A percentile compares a stretch with the other conserved stretches of the same genome.
Evolutionary conservation across 2,113 vertebrate genomes (phyloP).

Genomic region (Anthoscopus minutus): DNA sequence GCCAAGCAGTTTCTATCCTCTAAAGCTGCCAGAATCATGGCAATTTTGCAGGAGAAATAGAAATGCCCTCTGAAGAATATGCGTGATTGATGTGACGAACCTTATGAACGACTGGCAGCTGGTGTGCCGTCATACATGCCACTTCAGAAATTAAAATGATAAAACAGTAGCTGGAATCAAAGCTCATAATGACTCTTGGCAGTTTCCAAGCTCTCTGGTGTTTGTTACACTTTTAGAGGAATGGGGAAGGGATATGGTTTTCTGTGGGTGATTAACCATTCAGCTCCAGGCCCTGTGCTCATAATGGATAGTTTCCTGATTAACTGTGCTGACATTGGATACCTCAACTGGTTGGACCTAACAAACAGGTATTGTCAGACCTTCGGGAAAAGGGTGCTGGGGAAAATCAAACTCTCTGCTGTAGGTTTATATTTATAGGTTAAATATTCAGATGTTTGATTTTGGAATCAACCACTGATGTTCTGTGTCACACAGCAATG

Average conservation of each 20-base stretch:
- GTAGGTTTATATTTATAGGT: background rate
- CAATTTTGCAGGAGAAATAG: background rate
- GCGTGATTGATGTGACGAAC: background rate
- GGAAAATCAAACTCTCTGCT: background rate
- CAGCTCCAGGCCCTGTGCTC: background rate
- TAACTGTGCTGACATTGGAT: background rate
- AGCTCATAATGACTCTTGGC: background rate
- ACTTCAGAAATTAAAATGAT: background rate
- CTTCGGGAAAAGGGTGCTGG: background rate
- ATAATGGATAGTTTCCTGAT: background rate
- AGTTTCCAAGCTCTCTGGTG: background rate
- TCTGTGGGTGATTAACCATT: background rate
- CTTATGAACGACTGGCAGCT: background rate
- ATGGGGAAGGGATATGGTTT: background rate
- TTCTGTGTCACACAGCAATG: background rate
- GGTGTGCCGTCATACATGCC: accelerated
- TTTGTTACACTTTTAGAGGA: background rate
- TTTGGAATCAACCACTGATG: background rate
- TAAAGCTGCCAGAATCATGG: background rate
- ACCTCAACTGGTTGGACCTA: background rate
- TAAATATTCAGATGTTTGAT: background rate
- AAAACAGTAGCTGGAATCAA: background rate
- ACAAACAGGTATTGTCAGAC: background rate
- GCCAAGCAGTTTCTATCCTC: background rate
- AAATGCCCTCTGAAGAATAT: background rate